Evolutionary conservation across 2,888 invertebrate genomes (phyloP).

Genomic region (Drosophila pseudotalamancana): DNA sequence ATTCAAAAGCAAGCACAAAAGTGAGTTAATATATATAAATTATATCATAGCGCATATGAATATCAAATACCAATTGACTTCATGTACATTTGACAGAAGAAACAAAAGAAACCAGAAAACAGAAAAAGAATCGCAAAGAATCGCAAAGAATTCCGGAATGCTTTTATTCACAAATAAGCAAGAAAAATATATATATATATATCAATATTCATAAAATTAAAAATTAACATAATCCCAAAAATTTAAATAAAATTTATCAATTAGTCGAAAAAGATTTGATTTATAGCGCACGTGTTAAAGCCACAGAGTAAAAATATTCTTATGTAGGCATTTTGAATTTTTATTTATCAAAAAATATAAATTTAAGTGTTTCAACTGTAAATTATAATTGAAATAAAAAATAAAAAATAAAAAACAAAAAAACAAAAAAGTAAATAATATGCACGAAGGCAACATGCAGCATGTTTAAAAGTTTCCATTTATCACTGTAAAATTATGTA

Average conservation of each 20-base stretch:
- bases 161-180: slow-evolving; percentile 51
- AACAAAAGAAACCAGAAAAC: too few relatives aligned
- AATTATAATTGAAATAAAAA: slow-evolving; percentile 56
- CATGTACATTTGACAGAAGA: slow-evolving; percentile 45
- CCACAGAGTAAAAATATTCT: slow-evolving; percentile 54
- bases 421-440: too few relatives aligned
- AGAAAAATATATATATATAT: slow-evolving; percentile 13
- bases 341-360: slow-evolving; percentile 55
- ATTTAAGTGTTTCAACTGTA: slow-evolving; percentile 72
- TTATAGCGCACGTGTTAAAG: slow-evolving; percentile 67
- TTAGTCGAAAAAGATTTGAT: slow-evolving; percentile 26
- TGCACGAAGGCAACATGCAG: slow-evolving; percentile 30
- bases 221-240: slow-evolving; percentile 57
- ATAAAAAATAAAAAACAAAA: too few relatives aligned
- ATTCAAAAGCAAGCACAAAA: slow-evolving; percentile 46
- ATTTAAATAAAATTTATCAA: slow-evolving; percentile 63
- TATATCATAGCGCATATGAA: slow-evolving; percentile 34
- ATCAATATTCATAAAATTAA: slow-evolving; percentile 47
- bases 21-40: slow-evolving; percentile 27
- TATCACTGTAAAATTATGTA: slow-evolving; percentile 70
- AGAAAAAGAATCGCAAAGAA: slow-evolving; percentile 21
- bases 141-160: slow-evolving; percentile 46
- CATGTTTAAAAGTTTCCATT: slow-evolving; percentile 62
- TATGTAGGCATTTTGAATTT: slow-evolving; percentile 65
- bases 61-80: slow-evolving; percentile 47